These are phyloP conservation scores for Hassar affinis DNA, from an alignment of 2,113 vertebrate species.

Conservation along the genomic window DNA sequence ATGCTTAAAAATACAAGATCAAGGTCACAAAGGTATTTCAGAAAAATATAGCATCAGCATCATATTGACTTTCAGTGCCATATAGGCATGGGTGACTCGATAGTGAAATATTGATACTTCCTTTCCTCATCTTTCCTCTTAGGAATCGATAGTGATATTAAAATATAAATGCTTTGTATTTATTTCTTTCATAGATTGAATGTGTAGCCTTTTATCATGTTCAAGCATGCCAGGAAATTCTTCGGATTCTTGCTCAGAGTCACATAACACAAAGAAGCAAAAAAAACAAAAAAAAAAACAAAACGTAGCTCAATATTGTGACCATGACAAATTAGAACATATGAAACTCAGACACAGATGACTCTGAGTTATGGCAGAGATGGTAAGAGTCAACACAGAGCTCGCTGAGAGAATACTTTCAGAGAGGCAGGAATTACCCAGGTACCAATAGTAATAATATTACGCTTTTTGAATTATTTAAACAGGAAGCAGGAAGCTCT, in stretches of 20 bases:
- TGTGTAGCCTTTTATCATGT: not conserved
- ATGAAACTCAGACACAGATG: slow-evolving; percentile 2
- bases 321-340: slow-evolving; percentile 9
- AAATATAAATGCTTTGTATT: slow-evolving; percentile 3
- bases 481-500: slow-evolving; percentile 8
- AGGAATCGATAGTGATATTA: not conserved
- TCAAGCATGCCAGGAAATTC: not conserved
- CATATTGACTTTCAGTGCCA: slow-evolving; percentile 13
- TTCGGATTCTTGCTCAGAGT: not conserved
- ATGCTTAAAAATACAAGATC: not conserved
- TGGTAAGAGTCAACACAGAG: not conserved
- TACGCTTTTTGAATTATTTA: not conserved
- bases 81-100: not conserved
- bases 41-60: not conserved
- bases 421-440: not conserved
- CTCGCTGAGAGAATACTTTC: not conserved
- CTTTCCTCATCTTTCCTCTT: slow-evolving; percentile 16
- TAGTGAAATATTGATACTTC: slow-evolving; percentile 18
- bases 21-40: not conserved
- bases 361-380: not conserved
- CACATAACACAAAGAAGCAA: not conserved
- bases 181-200: not conserved
- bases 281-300: no score
- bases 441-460: not conserved
- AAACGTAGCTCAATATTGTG: not conserved